Evolutionary conservation across 2,797 vertebrate species (phyloP), one percentile per base, ranked within the genome.

Genomic region (Tamandua tetradactyla): DNA sequence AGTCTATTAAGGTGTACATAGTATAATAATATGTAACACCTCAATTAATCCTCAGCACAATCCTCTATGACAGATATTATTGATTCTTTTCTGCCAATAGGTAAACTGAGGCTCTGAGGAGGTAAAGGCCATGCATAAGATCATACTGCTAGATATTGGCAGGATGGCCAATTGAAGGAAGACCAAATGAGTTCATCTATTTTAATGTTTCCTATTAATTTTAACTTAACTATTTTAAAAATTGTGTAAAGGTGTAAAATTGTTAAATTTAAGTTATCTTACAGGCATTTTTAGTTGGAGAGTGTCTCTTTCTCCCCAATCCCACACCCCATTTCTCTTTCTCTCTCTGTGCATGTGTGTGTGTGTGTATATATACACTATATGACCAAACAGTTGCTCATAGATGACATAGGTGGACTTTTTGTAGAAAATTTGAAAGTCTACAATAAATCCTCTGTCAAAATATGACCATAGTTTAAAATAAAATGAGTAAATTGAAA

Each of bases 131-230:
- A 85, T 55, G 7, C n/a, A n/a, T n/a, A n/a, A n/a, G n/a, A n/a
- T n/a, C n/a, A n/a, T n/a, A n/a, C n/a, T n/a, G n/a, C n/a, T 81
- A 84, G 42, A 7, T 89, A 87, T n/a, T 97, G 23, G 18, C 12
- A 91, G 49, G 78, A 76, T 80, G 30, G 69, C 47, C 12, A 84
- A 59, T 35, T 93, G 32, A 91, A 93, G 4, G 71, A 20, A 86
- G 14, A 72, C 89, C 47, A 81, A 75, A 32, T 57, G 27, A 55
- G 59, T n/a, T 76, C n/a, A 75, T 96, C 25, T 83, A 37, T 52
- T 69, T 88, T 72, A 93, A 62, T 74, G 4, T 83, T 42, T 92
- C 85, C 85, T 82, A 91, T 40, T 17, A 95, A 27, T 44, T 23
- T 68, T 14, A 47, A 47, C 11, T 7, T 47, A 47, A 7, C 44